Conservation (phyloP, 1,140 invertebrate species). For the Brachionus asplanchnoidis region DNA sequence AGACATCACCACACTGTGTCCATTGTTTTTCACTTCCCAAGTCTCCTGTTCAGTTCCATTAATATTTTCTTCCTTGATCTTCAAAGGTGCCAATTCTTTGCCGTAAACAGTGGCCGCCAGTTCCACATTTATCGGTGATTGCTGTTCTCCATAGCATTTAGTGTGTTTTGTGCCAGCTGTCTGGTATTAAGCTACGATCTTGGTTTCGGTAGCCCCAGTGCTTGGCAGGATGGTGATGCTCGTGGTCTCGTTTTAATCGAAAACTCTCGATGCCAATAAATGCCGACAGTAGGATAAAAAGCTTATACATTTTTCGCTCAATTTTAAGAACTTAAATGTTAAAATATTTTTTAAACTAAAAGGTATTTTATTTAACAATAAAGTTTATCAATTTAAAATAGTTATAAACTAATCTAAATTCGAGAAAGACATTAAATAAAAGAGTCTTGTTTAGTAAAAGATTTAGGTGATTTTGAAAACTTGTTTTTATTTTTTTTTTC, state of each 20-base stretch:
- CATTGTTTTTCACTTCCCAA: constrained; percentile 39
- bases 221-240: background rate
- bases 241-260: background rate
- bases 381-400: background rate
- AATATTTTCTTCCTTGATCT: background rate
- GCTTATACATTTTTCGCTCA: constrained; percentile 41
- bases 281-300: constrained; percentile 43
- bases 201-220: constrained; percentile 27
- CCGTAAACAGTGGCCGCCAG: constrained; percentile 47
- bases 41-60: background rate
- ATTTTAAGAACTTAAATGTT: background rate
- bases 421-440: background rate
- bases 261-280: background rate
- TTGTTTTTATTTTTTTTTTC: background rate
- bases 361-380: background rate
- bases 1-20: constrained; percentile 10
- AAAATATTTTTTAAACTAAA: background rate
- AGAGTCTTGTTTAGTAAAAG: background rate
- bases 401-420: background rate
- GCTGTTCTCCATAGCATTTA: constrained; percentile 48
- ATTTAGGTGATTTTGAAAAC: background rate
- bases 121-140: constrained; percentile 51
- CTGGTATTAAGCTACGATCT: constrained; percentile 1
- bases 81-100: constrained; percentile 43
- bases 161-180: constrained; percentile 47